Base-by-base conservation (phyloP, 1,140 invertebrate genomes). In the Bombus haemorrhoidalis region DNA sequence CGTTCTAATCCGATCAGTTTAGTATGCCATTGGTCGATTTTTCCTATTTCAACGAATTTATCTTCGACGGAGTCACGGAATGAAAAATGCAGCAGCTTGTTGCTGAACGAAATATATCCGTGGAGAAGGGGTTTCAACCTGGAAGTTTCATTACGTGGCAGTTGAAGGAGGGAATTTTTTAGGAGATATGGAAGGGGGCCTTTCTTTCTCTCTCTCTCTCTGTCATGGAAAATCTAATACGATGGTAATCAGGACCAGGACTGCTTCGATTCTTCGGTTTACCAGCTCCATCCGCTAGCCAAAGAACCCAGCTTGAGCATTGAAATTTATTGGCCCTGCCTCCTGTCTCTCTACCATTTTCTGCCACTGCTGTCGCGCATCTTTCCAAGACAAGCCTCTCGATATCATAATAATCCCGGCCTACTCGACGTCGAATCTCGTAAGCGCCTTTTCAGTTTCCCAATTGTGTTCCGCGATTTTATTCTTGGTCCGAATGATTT, bases 151-250 rank as follows among this genome's bases (percentile, higher is more conserved):
- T 90, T 90, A 85, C 68, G 53, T n/a, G n/a, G 25, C 39, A 74
- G 62, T 28, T 43, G 34, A 53, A 53, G 53, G 32, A 74, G 69
- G 25, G 75, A 90, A 90, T 87, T 90, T 87, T 84, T 86, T 39
- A 47, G 39, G 68, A 28, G 41, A 62, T 9, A 57, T 47, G 57
- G 47, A 64, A 28, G 39, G 68, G 59, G 79, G 47, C 18, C 5
- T 53, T 18, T 53, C 47, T 53, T 18, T 18, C 5, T 53, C 15
- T 22, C 1, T 47, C 62, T 76, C 25, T 28, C 9, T 79, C 83
- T 90, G 84, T 92, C 90, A 92, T 91, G 89, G 90, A 91, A 92
- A 92, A 91, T 80, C 91, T 93, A 93, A 93, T 93, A 93, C 86
- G 91, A 92, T 93, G 88, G 92, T 92, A 93, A 91, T 93, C 90